phyloP scores from a whole-genome alignment of 2,113 vertebrate genomes.

The Lampris megalopsis region DNA sequence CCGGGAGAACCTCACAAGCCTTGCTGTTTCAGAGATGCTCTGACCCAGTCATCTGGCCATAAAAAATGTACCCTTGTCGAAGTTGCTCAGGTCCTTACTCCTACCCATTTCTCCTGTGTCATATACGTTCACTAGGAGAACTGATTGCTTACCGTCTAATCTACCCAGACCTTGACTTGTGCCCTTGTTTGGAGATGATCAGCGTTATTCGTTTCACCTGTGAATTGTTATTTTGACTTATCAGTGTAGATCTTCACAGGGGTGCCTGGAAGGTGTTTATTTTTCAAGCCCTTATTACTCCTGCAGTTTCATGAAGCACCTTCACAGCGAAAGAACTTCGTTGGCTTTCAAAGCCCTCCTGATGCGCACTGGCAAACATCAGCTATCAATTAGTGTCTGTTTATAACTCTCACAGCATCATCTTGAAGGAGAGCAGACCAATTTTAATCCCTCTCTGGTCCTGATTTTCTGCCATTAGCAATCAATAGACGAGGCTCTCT shows the following conservation, averaged over 20 bases:
- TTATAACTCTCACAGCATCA: slow-evolving; percentile 54
- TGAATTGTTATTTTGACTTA: too few relatives aligned
- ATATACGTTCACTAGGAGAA: too few relatives aligned
- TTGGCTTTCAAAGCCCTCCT: slow-evolving; percentile 67
- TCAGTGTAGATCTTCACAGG: background rate
- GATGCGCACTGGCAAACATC: slow-evolving; percentile 74
- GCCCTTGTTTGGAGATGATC: too few relatives aligned
- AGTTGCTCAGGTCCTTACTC: too few relatives aligned
- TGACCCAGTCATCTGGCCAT: too few relatives aligned
- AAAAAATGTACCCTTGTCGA: too few relatives aligned
- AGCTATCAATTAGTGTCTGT: slow-evolving; percentile 73
- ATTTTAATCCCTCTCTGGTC: slow-evolving; percentile 18
- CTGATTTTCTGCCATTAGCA: slow-evolving; percentile 36
- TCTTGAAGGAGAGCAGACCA: slow-evolving; percentile 42
- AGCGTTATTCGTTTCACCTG: too few relatives aligned
- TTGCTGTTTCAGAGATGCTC: too few relatives aligned
- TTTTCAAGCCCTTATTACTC: slow-evolving; percentile 75
- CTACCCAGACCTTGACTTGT: too few relatives aligned
- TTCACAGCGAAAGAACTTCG: slow-evolving; percentile 60
- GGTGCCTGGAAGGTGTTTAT: slow-evolving; percentile 58
- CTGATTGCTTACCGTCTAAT: background rate
- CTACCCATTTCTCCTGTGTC: too few relatives aligned
- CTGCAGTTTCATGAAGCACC: slow-evolving; percentile 69
- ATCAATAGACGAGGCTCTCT: slow-evolving; percentile 24
- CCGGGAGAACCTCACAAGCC: too few relatives aligned